Base-by-base conservation (phyloP, 1,140 invertebrate genomes). In the Saxidomus purpurata region DNA sequence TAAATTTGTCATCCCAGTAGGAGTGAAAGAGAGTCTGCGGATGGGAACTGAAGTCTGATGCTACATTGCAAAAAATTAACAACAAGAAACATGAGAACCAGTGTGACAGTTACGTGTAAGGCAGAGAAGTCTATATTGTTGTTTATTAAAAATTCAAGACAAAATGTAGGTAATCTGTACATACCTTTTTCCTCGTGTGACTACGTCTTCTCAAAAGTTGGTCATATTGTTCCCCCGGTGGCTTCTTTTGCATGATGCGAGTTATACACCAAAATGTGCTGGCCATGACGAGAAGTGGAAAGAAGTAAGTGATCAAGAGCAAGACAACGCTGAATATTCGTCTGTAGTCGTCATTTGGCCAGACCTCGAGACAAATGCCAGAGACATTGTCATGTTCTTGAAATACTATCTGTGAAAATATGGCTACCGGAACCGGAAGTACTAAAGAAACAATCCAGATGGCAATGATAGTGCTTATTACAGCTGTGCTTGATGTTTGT, bases 381-480 rank as follows among this genome's bases (percentile, higher is more conserved):
- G 28, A n/a, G 4, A 19, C 13, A 59, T 55, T 71, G 4, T 55
- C 38, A 22, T 28, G 2, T 52, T 74, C 34, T 0, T 34, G 2
- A 13, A 22, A 36, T 17, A 43, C 59, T 4, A 74, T 55, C 13
- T 71, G 9, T 11, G 83, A 47, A 43, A 74, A 85, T 15, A 38
- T 17, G 11, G 83, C 63, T 0, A 85, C 40, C 8, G 83, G 83
- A 40, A 74, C 38, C 8, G 83, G 49, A 22, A 85, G 11, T 47
- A 85, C 6, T 25, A 85, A 34, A 8, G 83, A 3, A 34, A 59
- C 8, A 25, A 55, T 36, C 0, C 61, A 85, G 8, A 74, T 67
- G 1, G 63, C 17, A 38, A 36, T 25, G 61, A 84, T 84, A 4
- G 59, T 59, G 8, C 22, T 9, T 17, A 19, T 28, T 0, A 76